phyloP scores from a whole-genome alignment of 1,140 invertebrate genomes.

The Drosophila pseudoananassae region DNA sequence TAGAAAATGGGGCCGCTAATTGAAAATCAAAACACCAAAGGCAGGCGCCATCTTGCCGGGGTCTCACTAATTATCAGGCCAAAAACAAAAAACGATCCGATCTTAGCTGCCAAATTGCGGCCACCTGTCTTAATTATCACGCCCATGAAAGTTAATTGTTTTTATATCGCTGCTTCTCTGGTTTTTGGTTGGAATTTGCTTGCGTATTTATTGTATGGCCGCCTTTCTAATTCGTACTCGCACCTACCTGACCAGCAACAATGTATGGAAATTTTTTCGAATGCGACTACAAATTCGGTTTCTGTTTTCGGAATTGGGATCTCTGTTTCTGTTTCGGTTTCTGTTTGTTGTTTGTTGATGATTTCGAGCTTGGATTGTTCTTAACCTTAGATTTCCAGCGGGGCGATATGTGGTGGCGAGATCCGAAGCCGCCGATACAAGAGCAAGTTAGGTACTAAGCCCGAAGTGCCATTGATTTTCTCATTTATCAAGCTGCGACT shows the following conservation, averaged over 20 bases:
- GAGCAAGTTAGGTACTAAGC: constrained; percentile 72
- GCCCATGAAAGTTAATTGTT: constrained; percentile 47
- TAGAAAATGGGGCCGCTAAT: constrained; percentile 45
- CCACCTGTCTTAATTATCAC: constrained; percentile 55
- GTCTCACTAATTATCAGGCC: constrained; percentile 31
- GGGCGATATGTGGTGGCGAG: constrained; percentile 18
- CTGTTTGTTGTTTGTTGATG: constrained; percentile 24
- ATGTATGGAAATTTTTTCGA: constrained; percentile 56
- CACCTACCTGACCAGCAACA: constrained; percentile 64
- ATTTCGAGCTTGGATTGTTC: constrained; percentile 17
- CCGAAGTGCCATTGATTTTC: constrained; percentile 64
- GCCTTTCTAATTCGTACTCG: constrained; percentile 68
- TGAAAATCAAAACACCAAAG: constrained; percentile 38
- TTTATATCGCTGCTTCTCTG: constrained; percentile 18
- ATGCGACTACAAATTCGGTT: constrained; percentile 15
- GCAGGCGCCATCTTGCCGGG: constrained; percentile 49
- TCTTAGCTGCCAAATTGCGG: constrained; percentile 38
- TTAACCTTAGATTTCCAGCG: constrained; percentile 62
- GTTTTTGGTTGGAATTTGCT: constrained; percentile 22
- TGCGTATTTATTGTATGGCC: constrained; percentile 11
- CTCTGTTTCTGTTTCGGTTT: constrained; percentile 14
- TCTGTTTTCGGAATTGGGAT: not conserved
- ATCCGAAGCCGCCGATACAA: constrained; percentile 55
- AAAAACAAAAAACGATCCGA: constrained; percentile 1
- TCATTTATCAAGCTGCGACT: constrained; percentile 72